Evolutionary conservation across 1,140 invertebrate genomes (phyloP).

Genomic region (Drosophila punjabiensis): DNA sequence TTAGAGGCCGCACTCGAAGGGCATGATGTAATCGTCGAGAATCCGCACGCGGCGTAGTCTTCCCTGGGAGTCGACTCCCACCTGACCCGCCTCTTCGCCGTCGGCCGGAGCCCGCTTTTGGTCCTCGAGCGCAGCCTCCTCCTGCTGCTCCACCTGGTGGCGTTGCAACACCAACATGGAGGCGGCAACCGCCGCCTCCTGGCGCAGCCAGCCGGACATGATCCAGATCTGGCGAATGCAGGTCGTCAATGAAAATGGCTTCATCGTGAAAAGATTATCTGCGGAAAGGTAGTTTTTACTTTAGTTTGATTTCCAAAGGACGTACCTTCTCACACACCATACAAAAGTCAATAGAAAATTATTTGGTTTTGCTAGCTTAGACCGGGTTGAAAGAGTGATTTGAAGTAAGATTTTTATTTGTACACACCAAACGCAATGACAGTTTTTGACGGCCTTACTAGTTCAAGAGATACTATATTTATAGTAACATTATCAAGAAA

Average conservation of each 20-base stretch:
- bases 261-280: slow-evolving; percentile 50
- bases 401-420: slow-evolving; percentile 21
- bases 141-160: slow-evolving; percentile 16
- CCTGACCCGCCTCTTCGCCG: slow-evolving; percentile 19
- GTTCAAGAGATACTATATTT: neutral
- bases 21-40: slow-evolving; percentile 66
- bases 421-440: neutral
- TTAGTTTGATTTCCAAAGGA: too few species aligned
- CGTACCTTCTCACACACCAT: slow-evolving; percentile 12
- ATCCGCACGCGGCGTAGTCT: slow-evolving; percentile 57
- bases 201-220: slow-evolving; percentile 59
- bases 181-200: slow-evolving; percentile 64
- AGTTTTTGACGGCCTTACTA: neutral
- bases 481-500: neutral
- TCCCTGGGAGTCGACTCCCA: slow-evolving; percentile 55
- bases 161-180: slow-evolving; percentile 58
- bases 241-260: slow-evolving; percentile 47
- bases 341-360: slow-evolving; percentile 40
- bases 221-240: slow-evolving; percentile 68
- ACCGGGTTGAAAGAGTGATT: slow-evolving; percentile 8
- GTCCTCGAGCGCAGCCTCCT: slow-evolving; percentile 8
- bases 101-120: slow-evolving; percentile 2
- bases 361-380: slow-evolving; percentile 1
- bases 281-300: neutral
- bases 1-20: slow-evolving; percentile 50